phyloP scores from a whole-genome alignment of 2,797 vertebrate species.

The Labeo calbasu region DNA sequence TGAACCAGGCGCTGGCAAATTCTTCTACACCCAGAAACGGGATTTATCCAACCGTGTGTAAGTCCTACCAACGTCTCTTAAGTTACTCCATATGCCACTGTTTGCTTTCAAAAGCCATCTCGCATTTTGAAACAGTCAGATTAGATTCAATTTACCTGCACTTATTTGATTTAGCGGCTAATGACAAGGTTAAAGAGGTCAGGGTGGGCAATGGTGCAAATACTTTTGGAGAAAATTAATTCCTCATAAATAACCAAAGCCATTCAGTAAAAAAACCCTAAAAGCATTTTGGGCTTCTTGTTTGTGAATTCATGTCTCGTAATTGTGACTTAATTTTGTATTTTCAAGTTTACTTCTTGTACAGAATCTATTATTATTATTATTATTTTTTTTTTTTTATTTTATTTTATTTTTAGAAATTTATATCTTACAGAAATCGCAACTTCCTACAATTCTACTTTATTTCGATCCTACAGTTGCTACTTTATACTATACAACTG shows the following conservation, averaged over 20 bases:
- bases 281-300: conserved; percentile 63
- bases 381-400: too few relatives aligned
- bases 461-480: too few relatives aligned
- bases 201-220: conserved; percentile 34
- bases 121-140: conserved; percentile 65
- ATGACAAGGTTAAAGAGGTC: conserved; percentile 59
- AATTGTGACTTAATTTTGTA: background rate
- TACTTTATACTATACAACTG: background rate
- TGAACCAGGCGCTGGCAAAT: conserved; percentile 42
- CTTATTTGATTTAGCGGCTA: conserved; percentile 68
- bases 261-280: conserved; percentile 62
- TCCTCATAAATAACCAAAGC: conserved; percentile 71
- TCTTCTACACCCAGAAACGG: conserved; percentile 26
- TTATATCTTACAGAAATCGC: too few relatives aligned
- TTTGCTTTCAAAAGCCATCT: conserved; percentile 69
- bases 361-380: background rate
- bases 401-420: too few relatives aligned
- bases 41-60: conserved; percentile 11
- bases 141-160: conserved; percentile 61
- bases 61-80: conserved; percentile 28
- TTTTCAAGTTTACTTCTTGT: background rate
- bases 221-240: conserved; percentile 56
- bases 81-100: conserved; percentile 66
- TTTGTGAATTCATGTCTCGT: background rate
- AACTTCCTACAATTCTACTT: too few relatives aligned